Base-by-base conservation (phyloP, 2,797 vertebrate species). In the Sebastes alutus region DNA sequence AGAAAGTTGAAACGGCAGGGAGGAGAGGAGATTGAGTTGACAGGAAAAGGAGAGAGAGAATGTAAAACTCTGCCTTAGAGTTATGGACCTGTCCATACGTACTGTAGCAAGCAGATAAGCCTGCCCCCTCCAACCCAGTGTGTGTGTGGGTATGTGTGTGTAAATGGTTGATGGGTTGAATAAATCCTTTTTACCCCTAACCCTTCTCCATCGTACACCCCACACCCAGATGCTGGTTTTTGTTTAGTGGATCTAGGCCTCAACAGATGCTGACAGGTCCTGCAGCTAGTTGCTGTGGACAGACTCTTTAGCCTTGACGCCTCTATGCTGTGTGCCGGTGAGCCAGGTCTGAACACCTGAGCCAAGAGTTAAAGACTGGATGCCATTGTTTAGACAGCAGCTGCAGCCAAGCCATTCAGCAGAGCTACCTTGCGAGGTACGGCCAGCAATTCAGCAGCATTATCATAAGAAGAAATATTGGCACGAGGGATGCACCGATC, bases 31-130 rank as follows among this genome's bases (percentile, higher is more conserved):
- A 87, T 74, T 83, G 66, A 80, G 63, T 22, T 81, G 83, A 86
- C 77, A 63, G 75, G 35, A 64, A 61, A 16, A 60, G 66, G 69
- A 73, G 64, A 49, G 61, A 82, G 66, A 59, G 64, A 61, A 78
- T 67, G 64, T 72, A 64, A 85, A 88, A 67, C 59, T 77, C 76
- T 62, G 29, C 75, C 49, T 62, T 4, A 77, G 77, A 89, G 76
- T 90, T 89, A 88, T 89, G 61, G 79, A 80, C 80, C 87, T 89
- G 81, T 85, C 80, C 75, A 75, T 72, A 80, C 80, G 52, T 72
- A 82, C 85, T 86, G 81, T 85, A 67, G 42, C 67, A 35, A 83
- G 75, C 75, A 80, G 83, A 90, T 82, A 86, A 75, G 73, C 74
- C 75, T 75, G 25, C 78, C 72, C 13, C 10, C 30, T 72, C 35